Evolutionary conservation across 2,888 invertebrate genomes (phyloP).

Genomic region (Cephalotes varians): DNA sequence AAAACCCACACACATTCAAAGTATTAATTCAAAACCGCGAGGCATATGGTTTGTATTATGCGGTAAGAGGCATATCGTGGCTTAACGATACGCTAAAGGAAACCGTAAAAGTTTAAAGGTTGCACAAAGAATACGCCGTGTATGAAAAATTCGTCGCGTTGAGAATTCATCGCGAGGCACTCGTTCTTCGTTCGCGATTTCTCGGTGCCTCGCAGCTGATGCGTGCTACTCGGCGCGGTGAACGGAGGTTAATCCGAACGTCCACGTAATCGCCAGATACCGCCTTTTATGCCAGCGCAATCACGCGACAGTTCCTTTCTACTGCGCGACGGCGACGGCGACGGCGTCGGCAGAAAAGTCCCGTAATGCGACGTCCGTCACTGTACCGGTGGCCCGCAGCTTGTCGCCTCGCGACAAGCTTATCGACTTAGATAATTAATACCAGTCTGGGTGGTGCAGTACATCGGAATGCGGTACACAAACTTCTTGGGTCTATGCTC

Average conservation of each 20-base stretch:
- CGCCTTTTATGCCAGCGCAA: conserved; percentile 33
- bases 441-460: conserved; percentile 58
- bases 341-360: conserved; percentile 53
- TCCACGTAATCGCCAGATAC: conserved; percentile 50
- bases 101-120: conserved; percentile 29
- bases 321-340: conserved; percentile 34
- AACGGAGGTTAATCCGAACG: conserved; percentile 34
- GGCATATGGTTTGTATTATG: background rate
- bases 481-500: conserved; percentile 21
- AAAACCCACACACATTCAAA: conserved; percentile 3
- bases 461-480: conserved; percentile 58
- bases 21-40: background rate
- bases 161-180: conserved; percentile 10
- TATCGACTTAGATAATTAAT: conserved; percentile 63
- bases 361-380: conserved; percentile 58
- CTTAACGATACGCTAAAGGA: background rate
- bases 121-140: background rate
- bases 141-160: background rate
- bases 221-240: conserved; percentile 3
- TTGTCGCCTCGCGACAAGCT: conserved; percentile 33
- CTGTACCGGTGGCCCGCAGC: conserved; percentile 5
- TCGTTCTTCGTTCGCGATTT: conserved; percentile 3
- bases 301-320: conserved; percentile 55
- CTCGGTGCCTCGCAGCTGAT: conserved; percentile 18
- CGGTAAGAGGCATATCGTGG: background rate